phyloP scores from a whole-genome alignment of 2,113 vertebrate species.

The Ictidomys tridecemlineatus region DNA sequence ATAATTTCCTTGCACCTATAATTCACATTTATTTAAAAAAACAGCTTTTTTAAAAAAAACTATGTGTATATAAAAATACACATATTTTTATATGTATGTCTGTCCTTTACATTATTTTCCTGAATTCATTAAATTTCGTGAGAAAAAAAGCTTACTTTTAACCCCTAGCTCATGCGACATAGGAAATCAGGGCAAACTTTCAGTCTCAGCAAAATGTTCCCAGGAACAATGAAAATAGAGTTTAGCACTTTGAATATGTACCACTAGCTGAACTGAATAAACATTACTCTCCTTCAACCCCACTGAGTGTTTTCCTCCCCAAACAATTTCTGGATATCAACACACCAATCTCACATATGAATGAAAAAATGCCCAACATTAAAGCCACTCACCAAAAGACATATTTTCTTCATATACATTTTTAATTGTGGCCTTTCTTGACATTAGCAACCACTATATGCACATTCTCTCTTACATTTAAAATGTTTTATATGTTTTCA shows the following conservation, averaged over 20 bases:
- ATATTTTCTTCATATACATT: background rate
- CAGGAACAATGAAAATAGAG: background rate
- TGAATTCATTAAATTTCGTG: too few relatives aligned
- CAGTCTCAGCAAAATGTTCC: background rate
- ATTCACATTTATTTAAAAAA: too few relatives aligned
- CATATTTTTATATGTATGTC: too few relatives aligned
- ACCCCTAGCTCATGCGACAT: too few relatives aligned
- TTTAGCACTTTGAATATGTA: background rate
- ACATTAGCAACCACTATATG: background rate
- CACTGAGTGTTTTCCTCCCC: fast-evolving
- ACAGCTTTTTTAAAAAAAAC: too few relatives aligned
- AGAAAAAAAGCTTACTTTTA: too few relatives aligned
- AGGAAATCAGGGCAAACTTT: background rate
- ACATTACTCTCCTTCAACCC: background rate
- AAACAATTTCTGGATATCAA: too few relatives aligned
- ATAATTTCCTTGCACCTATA: background rate
- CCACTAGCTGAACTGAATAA: background rate
- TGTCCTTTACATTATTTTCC: too few relatives aligned
- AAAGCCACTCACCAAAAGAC: background rate
- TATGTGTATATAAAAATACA: too few relatives aligned
- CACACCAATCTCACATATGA: background rate
- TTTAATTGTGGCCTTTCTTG: background rate
- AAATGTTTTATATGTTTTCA: background rate
- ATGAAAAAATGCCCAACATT: background rate
- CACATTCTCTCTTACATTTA: background rate